Evolutionary conservation across 2,888 invertebrate genomes (phyloP), one percentile per base, ranked within the genome.

Genomic region (Meiosimyza platycephala): DNA sequence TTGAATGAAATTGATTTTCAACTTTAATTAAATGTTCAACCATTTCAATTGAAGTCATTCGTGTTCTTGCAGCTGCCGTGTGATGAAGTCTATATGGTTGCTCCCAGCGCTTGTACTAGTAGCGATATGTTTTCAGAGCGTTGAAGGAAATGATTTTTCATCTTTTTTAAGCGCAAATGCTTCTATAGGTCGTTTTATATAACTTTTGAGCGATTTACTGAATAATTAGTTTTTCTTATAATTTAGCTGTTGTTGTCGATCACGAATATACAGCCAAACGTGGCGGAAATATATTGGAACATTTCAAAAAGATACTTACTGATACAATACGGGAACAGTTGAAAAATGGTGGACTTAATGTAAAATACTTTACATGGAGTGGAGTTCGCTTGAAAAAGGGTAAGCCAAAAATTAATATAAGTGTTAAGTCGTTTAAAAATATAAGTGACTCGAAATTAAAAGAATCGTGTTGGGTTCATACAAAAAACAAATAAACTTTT

Each of bases 91-190:
- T 11, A n/a, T 52, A 4, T 47, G 33, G 47, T 63, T 70, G 5
- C 6, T 47, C n/a, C 12, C 50, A 12, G 15, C 33, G 28, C 11
- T 52, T 2, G 22, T 18, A 22, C 22, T 22, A 54, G 0, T 59
- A 54, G 13, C 22, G 9, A 6, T 50, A 22, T 16, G 40, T 40
- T 47, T n/a, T 18, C 15, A 11, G 15, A 16, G 15, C 40, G 76
- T 72, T 1, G 63, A 65, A 67, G 81, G 77, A 69, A 87, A 93
- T 84, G 92, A 91, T 79, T 93, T 92, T 86, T 93, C 94, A 3
- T 93, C 93, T 0, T 87, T 93, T 76, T 89, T 93, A 2, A 92
- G 91, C 12, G 90, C 92, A 15, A 94, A 94, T 85, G 93, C 92
- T 7, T 92, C 93, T 1, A 89, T 94, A 83, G 93, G 93, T 93